Percentiles rank a stretch among this genome's conserved stretches.
Evolutionary conservation across 2,888 invertebrate genomes (phyloP).

Genomic region (Trachelus troglodyta): DNA sequence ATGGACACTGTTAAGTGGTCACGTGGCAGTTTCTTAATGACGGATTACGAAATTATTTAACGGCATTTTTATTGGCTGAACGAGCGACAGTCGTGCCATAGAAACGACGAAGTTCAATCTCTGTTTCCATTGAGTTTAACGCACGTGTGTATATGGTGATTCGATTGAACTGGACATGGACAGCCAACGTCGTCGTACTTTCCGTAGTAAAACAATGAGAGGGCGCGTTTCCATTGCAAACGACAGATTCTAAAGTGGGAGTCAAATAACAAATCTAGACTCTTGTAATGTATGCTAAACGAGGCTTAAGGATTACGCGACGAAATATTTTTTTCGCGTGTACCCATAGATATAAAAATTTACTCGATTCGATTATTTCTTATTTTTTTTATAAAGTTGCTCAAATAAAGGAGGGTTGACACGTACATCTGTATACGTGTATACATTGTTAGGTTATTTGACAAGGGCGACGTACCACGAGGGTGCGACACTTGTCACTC

Average conservation of each 20-base stretch:
- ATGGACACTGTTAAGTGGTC: background rate
- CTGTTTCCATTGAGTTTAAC: background rate
- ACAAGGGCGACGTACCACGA: background rate
- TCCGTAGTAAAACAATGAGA: slow-evolving; percentile 12
- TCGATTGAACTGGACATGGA: background rate
- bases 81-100: background rate
- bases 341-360: background rate
- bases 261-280: background rate
- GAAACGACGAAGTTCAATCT: background rate
- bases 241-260: background rate
- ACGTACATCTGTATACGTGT: background rate
- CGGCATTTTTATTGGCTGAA: background rate
- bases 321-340: no score
- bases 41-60: background rate
- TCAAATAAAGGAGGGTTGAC: background rate
- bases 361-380: background rate
- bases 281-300: background rate
- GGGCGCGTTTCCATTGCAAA: slow-evolving; percentile 18
- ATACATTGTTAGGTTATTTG: background rate
- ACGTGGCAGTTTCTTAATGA: background rate
- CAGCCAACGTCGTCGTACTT: slow-evolving; percentile 23
- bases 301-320: background rate
- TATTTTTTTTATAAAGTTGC: background rate
- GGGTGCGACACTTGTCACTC: background rate
- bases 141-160: background rate